Percentiles rank a stretch among this genome's conserved stretches.
Evolutionary conservation across 2,888 invertebrate genomes (phyloP).

Genomic region (Erynnis tages): DNA sequence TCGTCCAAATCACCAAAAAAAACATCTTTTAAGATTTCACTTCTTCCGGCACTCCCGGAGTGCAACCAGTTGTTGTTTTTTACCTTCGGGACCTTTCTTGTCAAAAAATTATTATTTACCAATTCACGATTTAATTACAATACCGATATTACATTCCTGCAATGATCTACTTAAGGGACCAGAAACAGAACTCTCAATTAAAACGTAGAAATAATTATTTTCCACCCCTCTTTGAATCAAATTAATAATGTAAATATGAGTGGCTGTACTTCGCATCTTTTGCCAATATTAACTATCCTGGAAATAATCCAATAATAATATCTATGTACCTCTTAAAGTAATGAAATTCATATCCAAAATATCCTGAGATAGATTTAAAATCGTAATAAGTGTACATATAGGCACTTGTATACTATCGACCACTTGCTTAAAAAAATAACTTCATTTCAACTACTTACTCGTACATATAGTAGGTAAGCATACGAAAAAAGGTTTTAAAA

Average conservation of each 20-base stretch:
- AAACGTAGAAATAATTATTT: conserved; percentile 74
- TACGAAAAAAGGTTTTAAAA: no score
- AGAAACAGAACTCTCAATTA: conserved; percentile 70
- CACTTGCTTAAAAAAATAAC: no score
- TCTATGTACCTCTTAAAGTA: conserved; percentile 4
- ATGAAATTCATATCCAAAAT: no score
- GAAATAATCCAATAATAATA: conserved; percentile 35
- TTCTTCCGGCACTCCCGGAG: no score
- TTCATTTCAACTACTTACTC: no score
- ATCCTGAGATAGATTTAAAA: no score
- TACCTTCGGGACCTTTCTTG: no score
- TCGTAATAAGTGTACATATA: background rate
- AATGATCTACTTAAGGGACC: background rate
- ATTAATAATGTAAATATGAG: conserved; percentile 71
- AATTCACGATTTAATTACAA: background rate
- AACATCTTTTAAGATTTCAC: no score
- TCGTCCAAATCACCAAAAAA: no score
- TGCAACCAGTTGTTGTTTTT: no score
- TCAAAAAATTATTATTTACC: no score
- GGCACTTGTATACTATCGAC: background rate
- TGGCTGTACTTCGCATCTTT: conserved; percentile 45
- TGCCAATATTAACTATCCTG: conserved; percentile 48
- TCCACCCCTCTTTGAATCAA: conserved; percentile 75
- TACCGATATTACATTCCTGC: background rate
- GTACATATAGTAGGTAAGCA: no score